These are phyloP conservation scores for Syncerus caffer DNA, from an alignment of 2,797 vertebrate species.

Conservation along the genomic window DNA sequence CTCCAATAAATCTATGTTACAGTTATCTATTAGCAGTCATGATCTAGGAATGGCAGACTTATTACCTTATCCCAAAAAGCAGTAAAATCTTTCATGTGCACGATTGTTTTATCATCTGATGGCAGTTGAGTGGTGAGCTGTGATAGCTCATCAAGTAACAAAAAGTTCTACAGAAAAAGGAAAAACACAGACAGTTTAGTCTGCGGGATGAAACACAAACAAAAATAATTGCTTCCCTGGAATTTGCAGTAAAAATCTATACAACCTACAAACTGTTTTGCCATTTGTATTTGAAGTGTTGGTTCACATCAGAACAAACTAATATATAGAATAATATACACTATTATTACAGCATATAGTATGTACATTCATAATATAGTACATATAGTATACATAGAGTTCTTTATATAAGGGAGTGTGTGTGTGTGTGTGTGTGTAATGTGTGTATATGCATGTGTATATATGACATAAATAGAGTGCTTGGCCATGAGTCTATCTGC, in stretches of 20 bases:
- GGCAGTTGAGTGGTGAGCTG: constrained; percentile 74
- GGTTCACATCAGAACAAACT: not conserved
- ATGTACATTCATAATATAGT: not conserved
- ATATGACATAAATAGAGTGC: not conserved
- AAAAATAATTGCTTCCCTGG: not conserved
- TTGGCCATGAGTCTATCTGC: fast-evolving
- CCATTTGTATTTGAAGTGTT: not conserved
- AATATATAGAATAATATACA: not conserved
- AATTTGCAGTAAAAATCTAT: not conserved
- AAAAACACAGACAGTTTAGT: not conserved
- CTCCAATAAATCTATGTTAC: not conserved
- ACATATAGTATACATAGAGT: not conserved
- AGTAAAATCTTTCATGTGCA: constrained; percentile 89
- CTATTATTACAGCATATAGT: not conserved
- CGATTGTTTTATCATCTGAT: constrained; percentile 80
- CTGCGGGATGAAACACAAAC: not conserved
- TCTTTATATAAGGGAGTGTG: not conserved
- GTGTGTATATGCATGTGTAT: not conserved
- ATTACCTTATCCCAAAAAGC: constrained; percentile 95
- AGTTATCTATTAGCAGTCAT: not conserved
- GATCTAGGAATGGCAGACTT: not conserved
- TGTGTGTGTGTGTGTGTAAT: not conserved
- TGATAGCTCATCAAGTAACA: constrained; percentile 91
- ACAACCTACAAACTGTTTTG: not conserved
- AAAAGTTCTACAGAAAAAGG: constrained; percentile 85